A percentile compares a stretch with the other conserved stretches of the same genome.
Evolutionary conservation across 2,113 vertebrate genomes (phyloP).

Genomic region (Kryptolebias marmoratus): DNA sequence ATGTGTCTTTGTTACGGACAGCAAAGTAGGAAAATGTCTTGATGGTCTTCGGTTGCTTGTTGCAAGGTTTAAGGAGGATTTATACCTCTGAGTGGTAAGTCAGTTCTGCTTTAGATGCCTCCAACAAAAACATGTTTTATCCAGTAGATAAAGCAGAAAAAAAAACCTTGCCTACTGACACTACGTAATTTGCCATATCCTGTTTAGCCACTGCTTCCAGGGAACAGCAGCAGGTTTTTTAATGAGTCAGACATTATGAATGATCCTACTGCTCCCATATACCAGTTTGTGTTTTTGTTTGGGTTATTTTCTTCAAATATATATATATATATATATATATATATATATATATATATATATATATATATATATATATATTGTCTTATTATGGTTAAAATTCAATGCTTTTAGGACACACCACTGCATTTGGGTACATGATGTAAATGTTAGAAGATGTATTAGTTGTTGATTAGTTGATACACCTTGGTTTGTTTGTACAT

Average conservation of each 20-base stretch:
- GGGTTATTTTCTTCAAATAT: too few species aligned
- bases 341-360: too few species aligned
- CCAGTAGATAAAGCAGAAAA: not conserved
- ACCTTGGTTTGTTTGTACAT: too few species aligned
- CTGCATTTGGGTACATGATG: too few species aligned
- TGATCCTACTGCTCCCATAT: not conserved
- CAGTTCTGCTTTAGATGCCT: not conserved
- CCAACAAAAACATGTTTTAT: not conserved
- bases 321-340: too few species aligned
- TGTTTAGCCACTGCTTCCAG: not conserved
- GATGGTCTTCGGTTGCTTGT: not conserved
- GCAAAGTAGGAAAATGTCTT: not conserved
- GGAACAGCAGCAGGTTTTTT: not conserved
- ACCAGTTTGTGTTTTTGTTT: not conserved
- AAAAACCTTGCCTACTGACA: not conserved
- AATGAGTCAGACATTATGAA: not conserved
- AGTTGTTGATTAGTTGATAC: too few species aligned
- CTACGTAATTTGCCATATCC: not conserved
- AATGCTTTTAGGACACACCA: too few species aligned
- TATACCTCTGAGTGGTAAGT: not conserved
- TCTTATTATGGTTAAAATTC: too few species aligned
- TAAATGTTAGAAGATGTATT: too few species aligned
- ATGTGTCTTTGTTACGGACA: constrained; percentile 21
- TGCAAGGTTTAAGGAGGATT: constrained; percentile 19
- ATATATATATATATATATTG: too few species aligned